A percentile compares a stretch with the other conserved stretches of the same genome.
These are phyloP conservation scores for Endomychus coccineus DNA, from an alignment of 2,888 invertebrate species.

Conservation along the genomic window DNA sequence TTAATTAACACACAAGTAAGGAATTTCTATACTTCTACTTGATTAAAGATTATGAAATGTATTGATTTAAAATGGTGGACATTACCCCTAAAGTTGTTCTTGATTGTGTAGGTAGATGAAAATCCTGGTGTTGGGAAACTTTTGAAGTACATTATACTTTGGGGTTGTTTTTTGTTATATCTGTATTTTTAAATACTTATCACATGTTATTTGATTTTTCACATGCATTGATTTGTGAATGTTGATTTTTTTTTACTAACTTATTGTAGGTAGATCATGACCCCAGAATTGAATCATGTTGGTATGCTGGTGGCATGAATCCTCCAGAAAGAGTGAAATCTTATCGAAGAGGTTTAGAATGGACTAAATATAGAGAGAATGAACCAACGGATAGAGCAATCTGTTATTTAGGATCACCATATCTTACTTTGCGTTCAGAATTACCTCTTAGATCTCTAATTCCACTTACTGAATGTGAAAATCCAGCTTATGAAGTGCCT, in stretches of 20 bases:
- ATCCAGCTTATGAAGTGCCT: conserved; percentile 52
- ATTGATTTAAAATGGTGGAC: too few species aligned
- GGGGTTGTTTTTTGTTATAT: too few species aligned
- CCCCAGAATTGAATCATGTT: conserved; percentile 78
- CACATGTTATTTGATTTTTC: too few species aligned
- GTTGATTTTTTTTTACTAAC: not conserved
- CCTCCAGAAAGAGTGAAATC: conserved; percentile 47
- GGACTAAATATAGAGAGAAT: conserved; percentile 44
- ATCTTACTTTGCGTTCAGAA: conserved; percentile 60
- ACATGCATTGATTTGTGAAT: too few species aligned
- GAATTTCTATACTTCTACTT: not conserved
- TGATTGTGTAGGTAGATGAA: too few species aligned
- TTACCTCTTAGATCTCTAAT: conserved; percentile 62
- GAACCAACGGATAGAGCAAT: conserved; percentile 58
- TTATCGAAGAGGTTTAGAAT: conserved; percentile 31
- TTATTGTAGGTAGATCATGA: conserved; percentile 60
- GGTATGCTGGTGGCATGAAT: conserved; percentile 70
- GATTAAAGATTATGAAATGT: not conserved
- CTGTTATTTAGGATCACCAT: conserved; percentile 63
- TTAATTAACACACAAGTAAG: conserved; percentile 54
- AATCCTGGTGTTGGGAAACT: too few species aligned
- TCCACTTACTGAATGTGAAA: conserved; percentile 49
- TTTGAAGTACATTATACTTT: too few species aligned
- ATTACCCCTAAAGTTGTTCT: too few species aligned
- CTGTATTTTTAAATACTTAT: too few species aligned